Evolutionary conservation across 1,140 invertebrate species (phyloP).

Genomic region (Cydia splendana): DNA sequence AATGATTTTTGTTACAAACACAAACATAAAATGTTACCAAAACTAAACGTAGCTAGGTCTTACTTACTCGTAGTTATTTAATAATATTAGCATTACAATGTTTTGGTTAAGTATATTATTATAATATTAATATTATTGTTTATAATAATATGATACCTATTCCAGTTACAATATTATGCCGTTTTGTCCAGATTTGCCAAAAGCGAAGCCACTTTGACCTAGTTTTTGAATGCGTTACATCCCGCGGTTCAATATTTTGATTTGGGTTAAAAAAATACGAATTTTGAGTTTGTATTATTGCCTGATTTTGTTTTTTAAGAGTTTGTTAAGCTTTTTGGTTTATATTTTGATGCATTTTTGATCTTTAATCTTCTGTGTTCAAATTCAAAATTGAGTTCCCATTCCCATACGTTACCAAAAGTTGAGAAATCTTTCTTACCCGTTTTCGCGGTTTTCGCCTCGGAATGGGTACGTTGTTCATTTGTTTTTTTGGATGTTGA

Average conservation of each 20-base stretch:
- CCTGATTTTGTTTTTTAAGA: background rate
- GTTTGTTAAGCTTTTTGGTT: no score
- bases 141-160: background rate
- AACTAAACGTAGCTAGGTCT: background rate
- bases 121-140: background rate
- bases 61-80: no score
- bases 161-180: background rate
- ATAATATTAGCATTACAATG: background rate
- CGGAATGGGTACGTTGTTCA: no score
- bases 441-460: no score
- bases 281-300: background rate
- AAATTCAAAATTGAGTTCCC: no score
- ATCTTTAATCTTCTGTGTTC: no score
- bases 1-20: background rate
- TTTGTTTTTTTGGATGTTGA: no score
- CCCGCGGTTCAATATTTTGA: background rate
- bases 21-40: background rate
- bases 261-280: background rate
- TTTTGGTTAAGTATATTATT: background rate
- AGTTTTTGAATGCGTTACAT: background rate
- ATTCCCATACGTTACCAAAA: no score
- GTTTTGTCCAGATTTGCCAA: background rate
- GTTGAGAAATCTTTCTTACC: no score
- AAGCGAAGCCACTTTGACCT: slow-evolving; percentile 10
- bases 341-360: background rate